Conservation (phyloP, 1,140 invertebrate genomes). For the Laupala kohalensis region DNA sequence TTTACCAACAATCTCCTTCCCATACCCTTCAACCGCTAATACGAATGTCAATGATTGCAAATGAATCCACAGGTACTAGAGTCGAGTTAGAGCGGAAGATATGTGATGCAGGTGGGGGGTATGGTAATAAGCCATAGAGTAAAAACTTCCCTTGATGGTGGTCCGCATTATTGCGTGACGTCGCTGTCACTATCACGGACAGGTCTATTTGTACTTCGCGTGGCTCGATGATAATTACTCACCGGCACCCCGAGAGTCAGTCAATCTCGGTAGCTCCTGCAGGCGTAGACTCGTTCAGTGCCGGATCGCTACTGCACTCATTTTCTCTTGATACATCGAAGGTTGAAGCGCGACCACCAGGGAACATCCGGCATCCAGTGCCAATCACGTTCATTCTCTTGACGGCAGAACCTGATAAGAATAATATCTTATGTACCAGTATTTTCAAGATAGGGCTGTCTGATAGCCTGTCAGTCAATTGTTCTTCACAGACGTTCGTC, state of each 20-base stretch:
- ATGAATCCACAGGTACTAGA: too few species aligned
- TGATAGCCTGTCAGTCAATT: background rate
- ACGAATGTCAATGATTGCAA: background rate
- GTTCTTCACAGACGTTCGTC: background rate
- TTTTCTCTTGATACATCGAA: background rate
- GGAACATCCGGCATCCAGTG: background rate
- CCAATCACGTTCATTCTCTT: background rate
- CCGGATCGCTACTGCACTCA: background rate
- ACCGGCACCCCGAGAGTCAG: background rate
- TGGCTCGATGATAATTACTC: background rate
- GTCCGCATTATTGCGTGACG: background rate
- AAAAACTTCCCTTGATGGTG: background rate
- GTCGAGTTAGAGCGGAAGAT: background rate
- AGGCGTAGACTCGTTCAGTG: too few species aligned
- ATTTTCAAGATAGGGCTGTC: background rate
- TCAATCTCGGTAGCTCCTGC: background rate
- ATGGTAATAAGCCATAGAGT: background rate
- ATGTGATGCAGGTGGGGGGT: background rate
- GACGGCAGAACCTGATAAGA: background rate
- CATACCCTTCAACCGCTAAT: too few species aligned
- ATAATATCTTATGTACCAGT: background rate
- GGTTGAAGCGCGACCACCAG: background rate
- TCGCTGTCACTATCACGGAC: background rate
- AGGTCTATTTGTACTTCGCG: background rate
- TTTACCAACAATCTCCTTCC: too few species aligned